Evolutionary conservation across 2,797 vertebrate genomes (phyloP), one percentile per base, ranked within the genome.

Genomic region (Arrhamphus sclerolepis): DNA sequence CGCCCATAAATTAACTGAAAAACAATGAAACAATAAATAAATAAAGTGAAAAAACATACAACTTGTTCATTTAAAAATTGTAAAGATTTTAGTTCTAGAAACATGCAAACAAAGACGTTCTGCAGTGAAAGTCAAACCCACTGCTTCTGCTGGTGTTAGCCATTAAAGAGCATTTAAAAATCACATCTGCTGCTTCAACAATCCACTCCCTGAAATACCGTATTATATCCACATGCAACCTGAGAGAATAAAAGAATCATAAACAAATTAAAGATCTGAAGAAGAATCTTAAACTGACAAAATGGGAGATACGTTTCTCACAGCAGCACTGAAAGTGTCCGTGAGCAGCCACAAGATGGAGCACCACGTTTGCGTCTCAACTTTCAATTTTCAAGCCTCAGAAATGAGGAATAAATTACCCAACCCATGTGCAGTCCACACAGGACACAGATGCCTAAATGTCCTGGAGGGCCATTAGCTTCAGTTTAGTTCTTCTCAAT

Each of bases 1-100:
- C 78, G 77, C 46, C 90, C 92, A 92, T 88, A 93, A 93, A 92
- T 93, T 92, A 94, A 94, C 93, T 94, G 92, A 86, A 93, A 93
- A 90, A 91, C 80, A 92, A 89, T 66, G 49, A 88, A 81, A 89
- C 80, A 85, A 85, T 79, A 82, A 75, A 80, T 13, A 64, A 88
- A 90, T 80, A 76, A 90, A 89, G 72, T 34, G 29, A 87, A 84
- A 62, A 62, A 84, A 77, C 44, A 57, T 74, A 80, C 39, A 66
- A 62, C 6, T 46, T 21, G 16, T 43, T 39, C 8, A 50, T 22
- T 56, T 34, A 79, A 70, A 71, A 42, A 18, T 79, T 56, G 49
- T 1, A 38, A 68, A 48, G 4, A 55, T 29, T 39, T 22, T 3
- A 34, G 47, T 3, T 34, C 24, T 26, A 26, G 24, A 26, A 26